Conservation (phyloP, 2,888 invertebrate species). For the Nemurella pictetii region DNA sequence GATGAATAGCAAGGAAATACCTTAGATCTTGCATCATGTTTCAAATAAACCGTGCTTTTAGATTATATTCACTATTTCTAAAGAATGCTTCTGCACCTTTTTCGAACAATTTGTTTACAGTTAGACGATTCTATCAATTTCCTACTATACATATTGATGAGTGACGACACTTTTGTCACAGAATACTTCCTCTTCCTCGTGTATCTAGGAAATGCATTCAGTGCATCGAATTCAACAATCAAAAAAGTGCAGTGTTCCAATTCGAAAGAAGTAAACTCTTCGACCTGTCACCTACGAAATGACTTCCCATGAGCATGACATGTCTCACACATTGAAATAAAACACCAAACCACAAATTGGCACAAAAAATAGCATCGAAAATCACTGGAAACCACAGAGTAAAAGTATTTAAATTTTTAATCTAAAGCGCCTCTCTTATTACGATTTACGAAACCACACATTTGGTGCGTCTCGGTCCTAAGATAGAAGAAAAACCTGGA, state of each 20-base stretch:
- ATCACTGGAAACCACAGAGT: background rate
- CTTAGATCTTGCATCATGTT: background rate
- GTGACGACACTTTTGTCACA: background rate
- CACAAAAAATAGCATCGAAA: background rate
- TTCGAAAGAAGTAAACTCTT: background rate
- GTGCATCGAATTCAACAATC: background rate
- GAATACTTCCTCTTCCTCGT: background rate
- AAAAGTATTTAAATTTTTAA: background rate
- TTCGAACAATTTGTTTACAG: background rate
- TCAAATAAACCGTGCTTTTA: background rate
- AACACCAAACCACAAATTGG: background rate
- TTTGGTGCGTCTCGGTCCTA: background rate
- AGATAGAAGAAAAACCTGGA: background rate
- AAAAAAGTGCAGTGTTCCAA: background rate
- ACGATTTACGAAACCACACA: background rate
- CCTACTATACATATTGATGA: background rate
- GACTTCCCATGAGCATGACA: background rate
- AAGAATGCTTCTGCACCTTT: constrained; percentile 10
- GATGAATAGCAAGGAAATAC: background rate
- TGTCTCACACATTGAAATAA: background rate
- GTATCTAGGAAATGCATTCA: background rate
- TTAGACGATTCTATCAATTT: background rate
- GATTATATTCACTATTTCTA: background rate
- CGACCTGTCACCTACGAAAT: background rate
- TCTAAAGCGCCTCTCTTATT: background rate